Conservation (phyloP, 2,888 invertebrate genomes). For the Galerucella calmariensis region DNA sequence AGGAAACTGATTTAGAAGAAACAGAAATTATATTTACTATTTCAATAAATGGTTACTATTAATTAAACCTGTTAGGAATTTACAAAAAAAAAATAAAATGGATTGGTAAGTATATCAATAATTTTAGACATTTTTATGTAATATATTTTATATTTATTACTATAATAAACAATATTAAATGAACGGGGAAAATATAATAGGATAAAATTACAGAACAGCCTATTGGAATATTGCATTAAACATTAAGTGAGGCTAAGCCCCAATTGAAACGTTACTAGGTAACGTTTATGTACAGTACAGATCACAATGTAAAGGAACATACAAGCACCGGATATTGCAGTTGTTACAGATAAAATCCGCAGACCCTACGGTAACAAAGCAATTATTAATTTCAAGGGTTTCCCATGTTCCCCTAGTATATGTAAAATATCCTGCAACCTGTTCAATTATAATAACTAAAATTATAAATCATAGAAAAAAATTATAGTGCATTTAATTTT, state of each 20-base stretch:
- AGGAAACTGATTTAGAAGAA: too few relatives aligned
- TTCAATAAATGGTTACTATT: too few relatives aligned
- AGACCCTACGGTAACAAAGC: neutral
- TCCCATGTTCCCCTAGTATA: too few relatives aligned
- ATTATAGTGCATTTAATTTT: neutral
- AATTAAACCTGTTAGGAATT: too few relatives aligned
- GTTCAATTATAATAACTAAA: neutral
- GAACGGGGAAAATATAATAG: neutral
- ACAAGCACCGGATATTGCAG: conserved; percentile 41
- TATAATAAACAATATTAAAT: too few relatives aligned
- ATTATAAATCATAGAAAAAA: neutral
- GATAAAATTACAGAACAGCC: neutral
- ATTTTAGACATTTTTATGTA: too few relatives aligned
- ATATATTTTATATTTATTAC: too few relatives aligned
- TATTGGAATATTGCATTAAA: conserved; percentile 14
- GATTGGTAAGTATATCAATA: too few relatives aligned
- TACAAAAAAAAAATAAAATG: too few relatives aligned
- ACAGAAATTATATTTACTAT: too few relatives aligned
- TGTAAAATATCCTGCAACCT: neutral
- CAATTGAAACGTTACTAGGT: conserved; percentile 35
- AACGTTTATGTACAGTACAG: conserved; percentile 34
- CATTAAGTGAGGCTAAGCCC: conserved; percentile 35
- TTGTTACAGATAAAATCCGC: conserved; percentile 18
- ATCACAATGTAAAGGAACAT: conserved; percentile 40
- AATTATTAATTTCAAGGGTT: too few relatives aligned